These are phyloP conservation scores for Schizaphis graminum DNA, from an alignment of 2,888 invertebrate genomes.

Conservation along the genomic window DNA sequence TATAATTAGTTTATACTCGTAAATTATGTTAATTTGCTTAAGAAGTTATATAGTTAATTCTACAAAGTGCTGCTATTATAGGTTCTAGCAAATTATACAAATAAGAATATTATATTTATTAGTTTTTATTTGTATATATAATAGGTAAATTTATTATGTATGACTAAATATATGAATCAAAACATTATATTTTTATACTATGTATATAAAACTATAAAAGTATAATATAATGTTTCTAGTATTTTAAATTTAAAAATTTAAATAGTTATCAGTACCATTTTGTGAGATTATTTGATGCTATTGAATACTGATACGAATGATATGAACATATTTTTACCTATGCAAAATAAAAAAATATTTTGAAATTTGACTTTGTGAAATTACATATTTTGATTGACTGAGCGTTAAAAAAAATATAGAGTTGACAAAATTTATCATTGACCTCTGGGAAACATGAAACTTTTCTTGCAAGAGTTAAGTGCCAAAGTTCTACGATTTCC, in stretches of 20 bases:
- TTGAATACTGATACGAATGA: background rate
- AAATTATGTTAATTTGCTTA: background rate
- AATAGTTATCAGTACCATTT: background rate
- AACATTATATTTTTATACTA: background rate
- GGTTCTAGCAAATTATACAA: background rate
- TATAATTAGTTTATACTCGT: background rate
- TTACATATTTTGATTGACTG: background rate
- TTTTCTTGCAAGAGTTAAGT: constrained; percentile 27
- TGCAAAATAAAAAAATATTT: background rate
- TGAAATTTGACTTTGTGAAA: background rate
- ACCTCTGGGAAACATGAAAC: constrained; percentile 41
- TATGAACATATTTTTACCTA: background rate
- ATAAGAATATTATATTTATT: background rate
- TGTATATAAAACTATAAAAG: background rate
- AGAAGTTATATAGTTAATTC: background rate
- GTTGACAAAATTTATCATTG: background rate
- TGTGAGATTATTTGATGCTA: background rate
- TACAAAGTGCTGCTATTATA: background rate
- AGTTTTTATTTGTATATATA: background rate
- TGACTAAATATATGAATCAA: background rate
- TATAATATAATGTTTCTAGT: background rate
- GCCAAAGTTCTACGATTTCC: constrained; percentile 41
- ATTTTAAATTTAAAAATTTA: background rate
- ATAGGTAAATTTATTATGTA: background rate
- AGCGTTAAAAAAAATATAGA: background rate